A percentile compares a stretch with the other conserved stretches of the same genome.
phyloP scores from a whole-genome alignment of 2,888 invertebrate genomes.

The Pandemis cinnamomeana region DNA sequence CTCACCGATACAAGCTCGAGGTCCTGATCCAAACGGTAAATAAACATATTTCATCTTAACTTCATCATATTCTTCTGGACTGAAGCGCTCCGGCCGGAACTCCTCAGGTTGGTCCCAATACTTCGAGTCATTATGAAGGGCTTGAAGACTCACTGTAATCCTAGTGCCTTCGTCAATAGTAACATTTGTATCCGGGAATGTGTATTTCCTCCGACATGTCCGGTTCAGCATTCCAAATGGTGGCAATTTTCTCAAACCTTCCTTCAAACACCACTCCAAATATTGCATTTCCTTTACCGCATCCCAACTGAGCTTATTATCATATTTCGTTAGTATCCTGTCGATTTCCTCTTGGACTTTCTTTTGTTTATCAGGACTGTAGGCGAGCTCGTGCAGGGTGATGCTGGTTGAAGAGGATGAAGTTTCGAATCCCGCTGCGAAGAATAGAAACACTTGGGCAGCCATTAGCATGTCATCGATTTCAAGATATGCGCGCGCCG shows the following conservation, averaged over 20 bases:
- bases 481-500: slow-evolving; percentile 14
- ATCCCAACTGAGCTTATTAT: slow-evolving; percentile 28
- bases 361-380: slow-evolving; percentile 50
- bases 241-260: slow-evolving; percentile 32
- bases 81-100: slow-evolving; percentile 39
- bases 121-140: slow-evolving; percentile 35
- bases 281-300: slow-evolving; percentile 37
- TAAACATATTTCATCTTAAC: slow-evolving; percentile 27
- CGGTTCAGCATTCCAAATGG: slow-evolving; percentile 21
- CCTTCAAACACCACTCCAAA: slow-evolving; percentile 32
- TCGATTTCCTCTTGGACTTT: slow-evolving; percentile 49
- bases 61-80: slow-evolving; percentile 15
- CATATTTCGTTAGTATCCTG: slow-evolving; percentile 13
- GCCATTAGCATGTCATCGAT: slow-evolving; percentile 34
- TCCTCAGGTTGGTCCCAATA: slow-evolving; percentile 36
- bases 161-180: slow-evolving; percentile 32
- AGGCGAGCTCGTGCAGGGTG: slow-evolving; percentile 49
- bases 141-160: slow-evolving; percentile 31
- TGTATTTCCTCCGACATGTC: slow-evolving; percentile 34
- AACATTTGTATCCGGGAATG: slow-evolving; percentile 30
- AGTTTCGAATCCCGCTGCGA: slow-evolving; percentile 53
- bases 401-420: slow-evolving; percentile 52
- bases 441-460: slow-evolving; percentile 39
- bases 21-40: slow-evolving; percentile 40
- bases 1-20: slow-evolving; percentile 41